Base-by-base conservation (phyloP, 2,888 invertebrate species). In the Achlya flavicornis region DNA sequence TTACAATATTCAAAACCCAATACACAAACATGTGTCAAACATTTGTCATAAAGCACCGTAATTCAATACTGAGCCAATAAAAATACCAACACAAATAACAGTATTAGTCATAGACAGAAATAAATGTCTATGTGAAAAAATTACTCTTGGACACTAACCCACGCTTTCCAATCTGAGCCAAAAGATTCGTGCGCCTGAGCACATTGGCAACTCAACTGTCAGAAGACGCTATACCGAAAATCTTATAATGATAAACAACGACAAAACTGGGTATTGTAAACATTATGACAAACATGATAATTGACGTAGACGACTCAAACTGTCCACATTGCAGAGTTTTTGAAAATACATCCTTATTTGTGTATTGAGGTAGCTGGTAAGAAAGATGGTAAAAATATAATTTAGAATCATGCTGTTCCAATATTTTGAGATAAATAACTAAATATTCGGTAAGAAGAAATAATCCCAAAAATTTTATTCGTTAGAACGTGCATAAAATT, bases 61-160 rank as follows among this genome's bases (percentile, higher is more conserved):
- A 90, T 84, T 78, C 78, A 86, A 90, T 79, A 89, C 86, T 81
- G 75, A 74, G 78, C 82, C 83, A 87, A 88, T 88, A 86, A 86
- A 87, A 86, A 87, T 86, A 81, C 79, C 41, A 12, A 12, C 78
- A 68, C 80, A 89, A 91, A 90, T 88, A 91, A 83, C 86, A 66
- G 70, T 67, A 81, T 90, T 91, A 91, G 87, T 92, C 91, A 92
- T 78, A 74, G 80, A 76, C 84, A 66, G 74, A 87, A 91, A 91
- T 90, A 90, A 82, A 80, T 84, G 78, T 82, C 75, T 81, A 41
- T 43, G 60, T 79, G 76, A 86, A 90, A 89, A 86, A 86, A 80
- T 76, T 62, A 72, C 78, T 77, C 75, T 74, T 74, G 70, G 69
- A 19, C 53, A 19, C 16, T 80, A 81, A 78, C 89, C 87, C 88